A percentile compares a stretch with the other conserved stretches of the same genome.
Evolutionary conservation across 1,140 invertebrate genomes (phyloP).

Genomic region (Mizuhopecten yessoensis): DNA sequence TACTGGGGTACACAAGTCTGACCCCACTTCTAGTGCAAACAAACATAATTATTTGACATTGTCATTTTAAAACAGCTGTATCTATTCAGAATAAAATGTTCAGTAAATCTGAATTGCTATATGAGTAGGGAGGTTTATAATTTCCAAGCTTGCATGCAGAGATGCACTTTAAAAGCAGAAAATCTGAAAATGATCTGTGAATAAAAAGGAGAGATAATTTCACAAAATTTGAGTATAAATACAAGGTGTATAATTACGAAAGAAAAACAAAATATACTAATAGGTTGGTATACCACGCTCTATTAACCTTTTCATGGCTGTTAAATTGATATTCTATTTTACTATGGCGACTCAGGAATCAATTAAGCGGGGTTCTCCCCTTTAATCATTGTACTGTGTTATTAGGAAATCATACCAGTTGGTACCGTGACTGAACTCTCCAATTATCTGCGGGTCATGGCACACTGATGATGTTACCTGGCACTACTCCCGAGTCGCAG

Average conservation of each 20-base stretch:
- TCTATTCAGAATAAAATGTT: background rate
- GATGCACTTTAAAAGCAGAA: background rate
- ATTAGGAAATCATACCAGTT: background rate
- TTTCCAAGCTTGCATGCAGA: constrained; percentile 5
- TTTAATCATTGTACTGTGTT: background rate
- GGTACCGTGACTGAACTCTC: background rate
- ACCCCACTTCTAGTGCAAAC: constrained; percentile 19
- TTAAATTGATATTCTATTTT: constrained; percentile 30
- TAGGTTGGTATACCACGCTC: background rate
- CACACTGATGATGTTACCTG: background rate
- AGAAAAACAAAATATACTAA: constrained; percentile 20
- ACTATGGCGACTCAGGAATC: background rate
- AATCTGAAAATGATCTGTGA: background rate
- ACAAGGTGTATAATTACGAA: constrained; percentile 9
- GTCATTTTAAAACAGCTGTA: constrained; percentile 38
- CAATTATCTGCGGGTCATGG: background rate
- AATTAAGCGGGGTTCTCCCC: background rate
- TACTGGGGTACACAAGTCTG: background rate
- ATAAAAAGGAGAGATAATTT: background rate
- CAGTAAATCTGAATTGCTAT: background rate
- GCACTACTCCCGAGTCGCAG: background rate
- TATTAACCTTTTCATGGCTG: background rate
- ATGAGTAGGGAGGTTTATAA: background rate
- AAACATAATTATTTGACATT: background rate
- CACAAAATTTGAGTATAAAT: background rate